Conservation (phyloP, 37 sponge, comb jelly and placozoan species). For the Corticium candelabrum region DNA sequence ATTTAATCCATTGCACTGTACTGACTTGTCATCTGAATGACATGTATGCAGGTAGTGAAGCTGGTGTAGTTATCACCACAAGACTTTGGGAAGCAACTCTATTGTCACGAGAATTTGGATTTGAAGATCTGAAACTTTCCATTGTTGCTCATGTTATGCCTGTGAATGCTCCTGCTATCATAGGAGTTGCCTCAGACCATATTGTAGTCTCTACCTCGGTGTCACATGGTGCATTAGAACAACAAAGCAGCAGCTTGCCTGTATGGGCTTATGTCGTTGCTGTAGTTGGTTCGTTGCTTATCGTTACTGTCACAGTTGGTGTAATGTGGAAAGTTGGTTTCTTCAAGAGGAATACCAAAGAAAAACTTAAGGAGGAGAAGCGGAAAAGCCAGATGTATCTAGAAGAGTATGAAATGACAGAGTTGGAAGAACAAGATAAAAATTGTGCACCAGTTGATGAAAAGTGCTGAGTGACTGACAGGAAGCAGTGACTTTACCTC, state of each 20-base stretch:
- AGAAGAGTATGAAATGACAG: too few species aligned
- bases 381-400: neutral
- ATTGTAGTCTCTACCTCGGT: neutral
- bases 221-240: neutral
- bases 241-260: neutral
- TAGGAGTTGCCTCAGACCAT: neutral
- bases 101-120: neutral
- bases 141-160: neutral
- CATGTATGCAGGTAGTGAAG: neutral
- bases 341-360: neutral
- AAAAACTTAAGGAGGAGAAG: neutral
- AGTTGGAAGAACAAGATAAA: too few species aligned
- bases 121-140: neutral
- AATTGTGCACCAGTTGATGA: too few species aligned
- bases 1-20: neutral
- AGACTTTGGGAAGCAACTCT: neutral
- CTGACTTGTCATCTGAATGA: neutral
- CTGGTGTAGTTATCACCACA: neutral
- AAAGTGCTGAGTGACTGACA: too few species aligned
- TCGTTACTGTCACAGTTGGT: neutral
- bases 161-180: neutral
- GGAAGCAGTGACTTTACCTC: too few species aligned
- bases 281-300: neutral
- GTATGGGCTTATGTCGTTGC: neutral
- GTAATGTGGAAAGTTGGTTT: neutral